Conservation (phyloP, 2,797 vertebrate species). For the Allobates femoralis region DNA sequence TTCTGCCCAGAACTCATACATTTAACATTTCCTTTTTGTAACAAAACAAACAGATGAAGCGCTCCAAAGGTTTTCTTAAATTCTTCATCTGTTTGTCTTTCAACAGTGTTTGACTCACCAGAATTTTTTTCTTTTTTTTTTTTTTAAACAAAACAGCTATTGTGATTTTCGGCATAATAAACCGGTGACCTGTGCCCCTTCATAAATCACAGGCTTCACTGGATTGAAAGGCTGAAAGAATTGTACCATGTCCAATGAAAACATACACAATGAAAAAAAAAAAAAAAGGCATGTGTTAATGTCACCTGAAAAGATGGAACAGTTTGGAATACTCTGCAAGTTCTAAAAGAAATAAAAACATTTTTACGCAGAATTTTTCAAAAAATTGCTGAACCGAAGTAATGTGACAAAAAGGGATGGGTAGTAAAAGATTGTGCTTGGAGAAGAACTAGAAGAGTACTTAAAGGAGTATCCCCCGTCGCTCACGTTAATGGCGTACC, state of each 20-base stretch:
- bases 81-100: slow-evolving; percentile 71
- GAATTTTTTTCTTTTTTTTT: slow-evolving; percentile 63
- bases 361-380: not conserved
- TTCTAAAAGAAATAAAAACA: not conserved
- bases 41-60: slow-evolving; percentile 67
- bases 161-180: slow-evolving; percentile 69
- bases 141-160: slow-evolving; percentile 66
- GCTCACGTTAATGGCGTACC: too few relatives aligned
- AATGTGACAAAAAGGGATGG: not conserved
- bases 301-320: not conserved
- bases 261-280: slow-evolving; percentile 49
- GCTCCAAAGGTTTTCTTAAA: slow-evolving; percentile 65
- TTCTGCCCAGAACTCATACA: slow-evolving; percentile 67
- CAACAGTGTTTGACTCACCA: slow-evolving; percentile 70
- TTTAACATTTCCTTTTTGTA: slow-evolving; percentile 65
- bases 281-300: not conserved
- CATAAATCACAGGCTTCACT: slow-evolving; percentile 68
- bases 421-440: not conserved
- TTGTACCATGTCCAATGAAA: slow-evolving; percentile 64
- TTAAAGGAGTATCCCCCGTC: too few relatives aligned
- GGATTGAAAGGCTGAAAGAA: slow-evolving; percentile 64
- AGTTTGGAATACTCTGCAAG: not conserved
- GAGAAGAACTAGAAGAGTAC: not conserved
- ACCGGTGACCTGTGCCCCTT: slow-evolving; percentile 67
- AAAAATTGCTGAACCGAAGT: slow-evolving; percentile 6